These are phyloP conservation scores for Leucozona laternaria DNA, from an alignment of 2,888 invertebrate genomes.

Conservation along the genomic window DNA sequence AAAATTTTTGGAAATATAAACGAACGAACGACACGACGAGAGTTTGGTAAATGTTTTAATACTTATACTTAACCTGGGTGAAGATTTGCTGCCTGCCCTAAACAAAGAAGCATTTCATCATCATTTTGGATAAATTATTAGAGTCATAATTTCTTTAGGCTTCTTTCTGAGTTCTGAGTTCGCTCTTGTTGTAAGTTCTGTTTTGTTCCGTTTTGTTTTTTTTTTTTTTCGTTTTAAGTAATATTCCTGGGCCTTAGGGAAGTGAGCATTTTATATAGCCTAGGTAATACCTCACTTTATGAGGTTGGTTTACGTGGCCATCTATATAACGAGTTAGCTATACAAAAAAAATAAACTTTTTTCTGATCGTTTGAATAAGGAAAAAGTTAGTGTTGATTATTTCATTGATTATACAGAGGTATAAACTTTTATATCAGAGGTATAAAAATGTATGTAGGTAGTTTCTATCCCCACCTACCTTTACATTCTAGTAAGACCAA, in stretches of 20 bases:
- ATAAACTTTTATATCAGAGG: constrained; percentile 15
- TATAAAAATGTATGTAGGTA: neutral
- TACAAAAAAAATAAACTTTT: neutral
- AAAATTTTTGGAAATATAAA: constrained; percentile 19
- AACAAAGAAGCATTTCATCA: constrained; percentile 40
- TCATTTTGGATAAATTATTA: constrained; percentile 41
- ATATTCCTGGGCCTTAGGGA: neutral
- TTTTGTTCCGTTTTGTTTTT: neutral
- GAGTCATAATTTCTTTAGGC: constrained; percentile 35
- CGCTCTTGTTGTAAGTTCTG: neutral
- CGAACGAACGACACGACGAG: neutral
- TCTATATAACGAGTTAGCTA: neutral
- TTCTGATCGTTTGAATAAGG: constrained; percentile 20
- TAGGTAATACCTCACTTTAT: constrained; percentile 14
- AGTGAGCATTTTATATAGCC: constrained; percentile 1
- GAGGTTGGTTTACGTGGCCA: constrained; percentile 22
- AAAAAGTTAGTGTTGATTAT: constrained; percentile 21
- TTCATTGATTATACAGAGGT: constrained; percentile 10
- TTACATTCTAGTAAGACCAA: neutral
- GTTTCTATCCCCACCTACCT: neutral
- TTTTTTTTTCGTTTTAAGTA: constrained; percentile 1
- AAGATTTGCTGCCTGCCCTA: constrained; percentile 12
- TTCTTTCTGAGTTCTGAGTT: neutral
- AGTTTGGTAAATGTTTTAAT: constrained; percentile 34
- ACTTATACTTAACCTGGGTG: constrained; percentile 32